These are phyloP conservation scores for Lissonota sp. DNA, from an alignment of 2,888 invertebrate genomes.

Conservation along the genomic window DNA sequence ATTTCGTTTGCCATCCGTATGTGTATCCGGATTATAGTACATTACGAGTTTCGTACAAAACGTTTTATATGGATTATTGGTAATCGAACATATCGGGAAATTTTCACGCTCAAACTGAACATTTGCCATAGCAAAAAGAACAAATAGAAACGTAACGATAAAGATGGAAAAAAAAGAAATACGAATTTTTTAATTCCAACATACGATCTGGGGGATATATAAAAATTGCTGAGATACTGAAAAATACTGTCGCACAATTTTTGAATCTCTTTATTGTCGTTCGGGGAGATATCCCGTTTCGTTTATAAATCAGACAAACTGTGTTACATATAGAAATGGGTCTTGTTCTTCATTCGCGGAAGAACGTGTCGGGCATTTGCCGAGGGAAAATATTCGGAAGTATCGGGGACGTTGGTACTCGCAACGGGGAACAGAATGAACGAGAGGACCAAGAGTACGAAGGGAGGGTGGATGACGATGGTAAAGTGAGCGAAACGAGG, in stretches of 20 bases:
- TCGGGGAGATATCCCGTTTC: conserved; percentile 51
- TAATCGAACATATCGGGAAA: too few species aligned
- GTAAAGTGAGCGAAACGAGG: conserved; percentile 36
- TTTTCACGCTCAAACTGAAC: too few species aligned
- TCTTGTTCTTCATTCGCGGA: conserved; percentile 55
- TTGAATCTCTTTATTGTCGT: conserved; percentile 54
- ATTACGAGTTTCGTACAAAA: too few species aligned
- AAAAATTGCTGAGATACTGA: too few species aligned
- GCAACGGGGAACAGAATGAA: neutral
- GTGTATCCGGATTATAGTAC: too few species aligned
- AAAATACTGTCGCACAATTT: conserved; percentile 24
- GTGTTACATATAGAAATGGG: conserved; percentile 45
- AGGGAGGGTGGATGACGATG: conserved; percentile 30
- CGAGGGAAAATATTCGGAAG: conserved; percentile 55
- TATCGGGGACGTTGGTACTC: conserved; percentile 9
- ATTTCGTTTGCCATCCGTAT: too few species aligned
- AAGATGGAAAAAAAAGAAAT: too few species aligned
- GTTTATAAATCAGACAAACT: conserved; percentile 57
- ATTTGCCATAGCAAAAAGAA: too few species aligned
- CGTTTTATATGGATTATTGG: too few species aligned
- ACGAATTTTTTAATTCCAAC: too few species aligned
- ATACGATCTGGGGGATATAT: too few species aligned
- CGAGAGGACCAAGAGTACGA: conserved; percentile 43
- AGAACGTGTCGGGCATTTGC: conserved; percentile 63
- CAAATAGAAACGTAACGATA: too few species aligned